Base-by-base conservation (phyloP, 2,888 invertebrate genomes). In the Synanthedon myopaeformis region DNA sequence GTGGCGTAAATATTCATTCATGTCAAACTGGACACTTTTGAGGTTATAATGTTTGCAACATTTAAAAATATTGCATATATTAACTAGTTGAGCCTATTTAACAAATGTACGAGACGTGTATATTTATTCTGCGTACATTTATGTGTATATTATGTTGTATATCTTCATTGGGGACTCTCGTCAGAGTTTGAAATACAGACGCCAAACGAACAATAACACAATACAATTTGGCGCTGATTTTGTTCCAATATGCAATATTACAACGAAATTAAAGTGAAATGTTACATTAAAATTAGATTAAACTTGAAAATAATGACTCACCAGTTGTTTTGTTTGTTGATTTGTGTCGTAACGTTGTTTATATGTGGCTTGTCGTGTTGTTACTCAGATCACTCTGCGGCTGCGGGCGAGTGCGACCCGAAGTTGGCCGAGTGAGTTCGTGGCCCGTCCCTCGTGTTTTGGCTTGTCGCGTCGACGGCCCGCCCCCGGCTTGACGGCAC, bases 331-430 rank as follows among this genome's bases (percentile, higher is more conserved):
- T 45, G 2, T 45, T n/a, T 8, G 14, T 13, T 3, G 6, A 45
- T 14, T 13, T 13, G 14, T n/a, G n/a, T 52, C 53, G 55, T 58
- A 64, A 58, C 45, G 41, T 12, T 8, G 48, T 17, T 48, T 35
- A 48, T 14, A 8, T 48, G 17, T 12, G 13, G 45, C 49, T 51
- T 35, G 35, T 35, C 11, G 52, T 41, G 51, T 70, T 83, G 81
- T 84, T 74, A 79, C 85, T 82, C 86, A 80, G 76, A 65, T 79
- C 81, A 75, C 74, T 70, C 74, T 69, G 69, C 61, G 59, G n/a
- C n/a, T n/a, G n/a, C n/a, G n/a, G n/a, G 58, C 63, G 64, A 70
- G 75, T 69, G 64, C 59, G 72, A 64, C 65, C 70, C 80, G 85
- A 79, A 73, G 72, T 65, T 66, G 65, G 70, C 75, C 78, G 79